phyloP scores from a whole-genome alignment of 2,113 vertebrate species.

The Circaetus cinerascens region DNA sequence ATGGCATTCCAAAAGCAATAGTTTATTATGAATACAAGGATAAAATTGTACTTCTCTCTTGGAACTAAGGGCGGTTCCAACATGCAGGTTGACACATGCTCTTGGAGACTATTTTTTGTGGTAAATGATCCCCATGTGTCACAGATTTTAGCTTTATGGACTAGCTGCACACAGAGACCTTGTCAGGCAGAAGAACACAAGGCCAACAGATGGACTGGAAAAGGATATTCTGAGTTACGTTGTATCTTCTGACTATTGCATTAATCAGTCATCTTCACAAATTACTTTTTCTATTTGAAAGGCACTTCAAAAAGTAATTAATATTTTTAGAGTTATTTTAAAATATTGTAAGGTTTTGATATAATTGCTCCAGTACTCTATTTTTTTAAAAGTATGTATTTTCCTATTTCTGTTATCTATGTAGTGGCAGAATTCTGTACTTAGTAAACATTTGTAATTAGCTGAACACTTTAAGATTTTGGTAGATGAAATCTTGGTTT shows the following conservation, averaged over 20 bases:
- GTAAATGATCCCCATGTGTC: not conserved
- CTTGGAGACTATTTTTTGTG: not conserved
- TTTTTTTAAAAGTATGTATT: not conserved
- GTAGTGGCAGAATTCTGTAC: not conserved
- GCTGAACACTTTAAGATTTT: not conserved
- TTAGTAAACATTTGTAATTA: not conserved
- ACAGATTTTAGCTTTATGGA: not conserved
- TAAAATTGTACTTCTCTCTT: not conserved
- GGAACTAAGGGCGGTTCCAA: not conserved
- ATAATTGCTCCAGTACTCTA: not conserved
- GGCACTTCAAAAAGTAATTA: not conserved
- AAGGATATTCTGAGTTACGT: not conserved
- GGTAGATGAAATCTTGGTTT: not conserved
- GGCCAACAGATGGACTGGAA: not conserved
- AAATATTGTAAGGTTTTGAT: not conserved
- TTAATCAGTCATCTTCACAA: not conserved
- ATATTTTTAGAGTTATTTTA: not conserved
- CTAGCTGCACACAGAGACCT: not conserved
- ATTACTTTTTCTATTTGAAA: not conserved
- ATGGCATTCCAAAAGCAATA: not conserved
- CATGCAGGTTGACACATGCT: not conserved
- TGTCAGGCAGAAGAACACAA: not conserved
- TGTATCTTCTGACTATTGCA: not conserved
- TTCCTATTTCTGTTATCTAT: not conserved
- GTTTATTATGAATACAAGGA: not conserved